Percentiles rank a stretch among this genome's conserved stretches.
These are phyloP conservation scores for Globodera rostochiensis DNA, from an alignment of 1,140 invertebrate species.

Conservation along the genomic window DNA sequence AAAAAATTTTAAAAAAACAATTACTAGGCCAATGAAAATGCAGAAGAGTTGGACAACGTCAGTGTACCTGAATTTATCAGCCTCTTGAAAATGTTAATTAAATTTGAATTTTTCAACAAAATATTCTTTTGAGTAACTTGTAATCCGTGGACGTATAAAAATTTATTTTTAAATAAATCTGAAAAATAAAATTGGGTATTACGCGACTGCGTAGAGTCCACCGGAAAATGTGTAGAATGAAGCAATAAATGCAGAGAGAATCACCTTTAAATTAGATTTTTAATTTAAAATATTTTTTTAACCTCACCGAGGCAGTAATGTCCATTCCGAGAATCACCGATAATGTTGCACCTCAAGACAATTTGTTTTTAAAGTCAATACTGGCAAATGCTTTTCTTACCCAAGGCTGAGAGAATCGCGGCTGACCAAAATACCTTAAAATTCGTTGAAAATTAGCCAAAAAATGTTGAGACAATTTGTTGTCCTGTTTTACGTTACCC, in stretches of 20 bases:
- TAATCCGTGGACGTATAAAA: not conserved
- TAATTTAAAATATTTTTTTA: conserved; percentile 58
- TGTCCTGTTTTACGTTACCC: too few species aligned
- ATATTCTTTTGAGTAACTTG: too few species aligned
- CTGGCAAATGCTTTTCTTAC: conserved; percentile 66
- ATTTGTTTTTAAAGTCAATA: not conserved
- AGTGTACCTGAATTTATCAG: conserved; percentile 64
- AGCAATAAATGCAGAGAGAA: conserved; percentile 90
- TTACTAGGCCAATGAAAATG: conserved; percentile 88
- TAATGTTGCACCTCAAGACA: conserved; percentile 79
- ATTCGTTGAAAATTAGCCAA: not conserved
- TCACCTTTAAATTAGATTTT: not conserved
- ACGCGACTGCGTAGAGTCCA: conserved; percentile 94
- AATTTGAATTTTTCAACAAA: not conserved
- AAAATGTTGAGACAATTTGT: too few species aligned
- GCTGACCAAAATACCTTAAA: conserved; percentile 82
- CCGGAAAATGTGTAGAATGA: conserved; percentile 96
- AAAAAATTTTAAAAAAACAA: conserved; percentile 24
- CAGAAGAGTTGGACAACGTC: conserved; percentile 98
- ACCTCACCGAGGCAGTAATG: conserved; percentile 79
- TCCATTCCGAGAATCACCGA: conserved; percentile 95
- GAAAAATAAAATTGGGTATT: conserved; percentile 69
- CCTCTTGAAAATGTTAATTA: not conserved
- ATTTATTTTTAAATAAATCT: conserved; percentile 7
- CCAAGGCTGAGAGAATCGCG: conserved; percentile 89